These are phyloP conservation scores for Oopsacas minuta DNA, from an alignment of 37 sponge, comb jelly and placozoan genomes.

Conservation along the genomic window DNA sequence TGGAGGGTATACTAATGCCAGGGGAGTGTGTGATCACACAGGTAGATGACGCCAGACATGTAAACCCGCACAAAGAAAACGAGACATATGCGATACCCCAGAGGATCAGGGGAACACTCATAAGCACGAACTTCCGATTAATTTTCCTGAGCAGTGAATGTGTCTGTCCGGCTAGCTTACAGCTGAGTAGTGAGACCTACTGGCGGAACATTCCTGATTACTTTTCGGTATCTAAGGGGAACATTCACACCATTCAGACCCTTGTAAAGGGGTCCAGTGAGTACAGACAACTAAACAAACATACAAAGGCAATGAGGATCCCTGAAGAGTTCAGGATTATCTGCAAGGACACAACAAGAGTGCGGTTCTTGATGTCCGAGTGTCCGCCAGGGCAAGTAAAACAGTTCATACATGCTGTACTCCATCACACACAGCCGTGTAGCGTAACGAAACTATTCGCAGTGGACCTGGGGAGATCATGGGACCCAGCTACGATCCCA, in stretches of 20 bases:
- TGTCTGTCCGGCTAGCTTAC: neutral
- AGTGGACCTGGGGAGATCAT: neutral
- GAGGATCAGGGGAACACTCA: conserved; percentile 2
- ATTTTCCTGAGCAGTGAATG: neutral
- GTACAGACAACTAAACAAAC: neutral
- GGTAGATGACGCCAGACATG: neutral
- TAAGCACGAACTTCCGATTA: neutral
- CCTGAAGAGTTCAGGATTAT: neutral
- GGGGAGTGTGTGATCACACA: conserved; percentile 3
- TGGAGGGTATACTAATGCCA: neutral
- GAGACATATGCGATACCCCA: neutral
- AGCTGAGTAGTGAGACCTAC: neutral
- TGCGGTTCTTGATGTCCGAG: neutral
- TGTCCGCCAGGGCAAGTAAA: neutral
- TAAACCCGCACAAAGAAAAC: neutral
- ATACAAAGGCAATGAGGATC: neutral
- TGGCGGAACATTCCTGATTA: neutral
- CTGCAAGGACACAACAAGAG: neutral
- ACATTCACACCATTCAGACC: neutral
- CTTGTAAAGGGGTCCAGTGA: neutral
- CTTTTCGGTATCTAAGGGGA: neutral
- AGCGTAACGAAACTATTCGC: conserved; percentile 1
- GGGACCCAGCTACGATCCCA: neutral
- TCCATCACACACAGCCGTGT: neutral
- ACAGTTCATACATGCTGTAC: neutral